These are phyloP conservation scores for Todiramphus saurophagus DNA, from an alignment of 2,113 vertebrate genomes.

Conservation along the genomic window DNA sequence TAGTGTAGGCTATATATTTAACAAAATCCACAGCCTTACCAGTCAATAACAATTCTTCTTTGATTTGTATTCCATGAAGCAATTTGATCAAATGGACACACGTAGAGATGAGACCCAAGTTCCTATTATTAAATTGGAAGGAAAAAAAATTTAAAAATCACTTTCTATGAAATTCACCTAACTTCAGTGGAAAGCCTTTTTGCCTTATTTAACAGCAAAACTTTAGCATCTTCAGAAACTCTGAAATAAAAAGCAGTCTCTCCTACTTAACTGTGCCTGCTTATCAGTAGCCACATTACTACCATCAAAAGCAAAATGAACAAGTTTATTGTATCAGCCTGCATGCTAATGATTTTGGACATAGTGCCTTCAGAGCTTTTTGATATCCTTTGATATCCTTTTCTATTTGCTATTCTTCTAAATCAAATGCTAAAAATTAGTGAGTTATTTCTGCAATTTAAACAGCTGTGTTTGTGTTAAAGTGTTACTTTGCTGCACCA, in stretches of 20 bases:
- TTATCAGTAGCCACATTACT: neutral
- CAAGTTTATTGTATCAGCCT: neutral
- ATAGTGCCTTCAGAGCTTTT: neutral
- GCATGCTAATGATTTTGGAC: neutral
- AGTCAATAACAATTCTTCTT: constrained; percentile 65
- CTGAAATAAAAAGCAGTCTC: neutral
- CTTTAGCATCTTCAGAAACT: neutral
- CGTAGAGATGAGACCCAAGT: constrained; percentile 64
- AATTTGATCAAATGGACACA: constrained; percentile 71
- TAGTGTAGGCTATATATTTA: neutral
- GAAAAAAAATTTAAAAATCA: neutral
- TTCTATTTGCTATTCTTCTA: neutral
- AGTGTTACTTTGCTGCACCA: neutral
- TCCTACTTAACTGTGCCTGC: neutral
- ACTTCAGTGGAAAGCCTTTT: neutral
- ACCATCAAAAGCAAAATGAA: neutral
- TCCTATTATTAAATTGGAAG: constrained; percentile 45
- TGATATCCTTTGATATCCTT: neutral
- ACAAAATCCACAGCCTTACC: constrained; percentile 64
- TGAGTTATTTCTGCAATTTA: neutral
- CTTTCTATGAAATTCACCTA: neutral
- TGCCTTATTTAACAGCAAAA: neutral
- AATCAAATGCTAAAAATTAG: neutral
- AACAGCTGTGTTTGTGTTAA: neutral
- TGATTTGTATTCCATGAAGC: constrained; percentile 65